Base-by-base conservation (phyloP, 2,113 vertebrate species). In the Myxocyprinus asiaticus region DNA sequence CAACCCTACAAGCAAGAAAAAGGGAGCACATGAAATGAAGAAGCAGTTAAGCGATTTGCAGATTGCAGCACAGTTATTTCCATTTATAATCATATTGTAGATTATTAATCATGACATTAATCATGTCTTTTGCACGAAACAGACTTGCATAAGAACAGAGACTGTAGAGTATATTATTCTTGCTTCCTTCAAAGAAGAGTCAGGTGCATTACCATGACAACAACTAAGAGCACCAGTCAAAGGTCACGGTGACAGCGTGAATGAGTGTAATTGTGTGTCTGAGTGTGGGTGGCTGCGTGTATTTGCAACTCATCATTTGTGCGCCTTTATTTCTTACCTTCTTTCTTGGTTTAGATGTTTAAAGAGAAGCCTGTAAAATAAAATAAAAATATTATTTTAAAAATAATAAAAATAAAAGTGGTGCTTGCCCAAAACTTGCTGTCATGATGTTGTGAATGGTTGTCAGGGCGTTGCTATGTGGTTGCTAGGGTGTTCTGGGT, bases 161-260 rank as follows among this genome's bases (percentile, higher is more conserved):
- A 69, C 11, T 14, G 10, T 12, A 82, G n/a, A 10, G 44, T 43
- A 62, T 50, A 33, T 33, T 63, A 50, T n/a, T 48, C 22, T 33
- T 33, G 22, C 22, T 33, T 33, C 43, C 56, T 61, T 43, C 4
- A 15, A 71, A 67, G 33, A 68, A 63, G 22, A 22, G 56, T 62
- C 56, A 62, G 15, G 63, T 73, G 9, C n/a, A 48, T 74, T 33
- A 51, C 66, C 50, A 56, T 75, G 82, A 71, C 53, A 77, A 62
- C 70, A 44, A 45, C 42, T 7, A 63, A 70, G 50, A 82, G 17
- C 59, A 70, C 42, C 72, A 65, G 42, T 47, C 48, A 44, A 10
- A 33, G 22, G 22, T 33, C 22, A 33, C 22, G 22, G 22, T 33
- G 3, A 33, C 22, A 2, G 53, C 12, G n/a, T 58, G 55, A n/a